These are phyloP conservation scores for Clupea harengus DNA, from an alignment of 2,113 vertebrate species.

Conservation along the genomic window DNA sequence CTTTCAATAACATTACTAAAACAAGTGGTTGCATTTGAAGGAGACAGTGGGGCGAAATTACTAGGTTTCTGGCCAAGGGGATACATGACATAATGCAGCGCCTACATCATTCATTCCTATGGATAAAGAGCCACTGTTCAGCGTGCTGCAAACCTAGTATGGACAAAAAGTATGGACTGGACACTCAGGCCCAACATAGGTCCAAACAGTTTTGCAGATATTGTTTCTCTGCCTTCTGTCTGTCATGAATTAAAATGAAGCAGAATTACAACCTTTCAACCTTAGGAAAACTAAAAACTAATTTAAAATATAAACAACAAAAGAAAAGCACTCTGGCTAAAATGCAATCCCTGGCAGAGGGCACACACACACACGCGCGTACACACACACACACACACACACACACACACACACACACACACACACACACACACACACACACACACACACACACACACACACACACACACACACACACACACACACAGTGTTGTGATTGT, in stretches of 20 bases:
- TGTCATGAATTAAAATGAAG: neutral
- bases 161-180: neutral
- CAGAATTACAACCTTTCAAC: neutral
- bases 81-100: neutral
- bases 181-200: neutral
- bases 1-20: no score
- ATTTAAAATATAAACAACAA: no score
- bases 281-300: no score
- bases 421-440: slow-evolving; percentile 15
- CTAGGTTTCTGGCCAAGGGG: neutral
- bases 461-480: neutral
- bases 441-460: neutral
- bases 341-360: no score
- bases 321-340: no score
- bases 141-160: neutral
- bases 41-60: neutral
- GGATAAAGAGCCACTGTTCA: neutral
- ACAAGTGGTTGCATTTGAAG: neutral
- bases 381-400: neutral
- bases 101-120: neutral
- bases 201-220: neutral
- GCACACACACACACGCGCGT: slow-evolving; percentile 12
- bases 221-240: neutral
- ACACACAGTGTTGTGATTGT: neutral
- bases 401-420: neutral